Conservation (phyloP, 2,113 vertebrate genomes). For the Tupaia tana region DNA sequence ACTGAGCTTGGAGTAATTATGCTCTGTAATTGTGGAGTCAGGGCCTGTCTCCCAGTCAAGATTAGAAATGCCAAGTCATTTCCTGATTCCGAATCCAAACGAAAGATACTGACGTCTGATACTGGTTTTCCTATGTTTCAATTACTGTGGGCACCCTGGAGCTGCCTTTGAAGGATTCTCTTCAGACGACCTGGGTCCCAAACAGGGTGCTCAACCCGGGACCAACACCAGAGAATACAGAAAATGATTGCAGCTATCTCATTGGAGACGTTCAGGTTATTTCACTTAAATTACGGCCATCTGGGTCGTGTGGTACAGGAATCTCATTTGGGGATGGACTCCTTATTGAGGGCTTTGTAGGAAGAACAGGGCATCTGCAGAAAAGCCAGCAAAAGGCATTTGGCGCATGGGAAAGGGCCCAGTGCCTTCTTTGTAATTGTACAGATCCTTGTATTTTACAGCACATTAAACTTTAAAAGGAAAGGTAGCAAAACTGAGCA, state of each 20-base stretch:
- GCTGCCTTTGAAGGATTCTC: conserved; percentile 63
- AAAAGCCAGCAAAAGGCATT: conserved; percentile 15
- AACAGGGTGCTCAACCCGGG: not conserved
- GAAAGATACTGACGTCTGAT: conserved; percentile 86
- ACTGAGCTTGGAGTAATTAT: conserved; percentile 82
- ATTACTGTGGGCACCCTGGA: conserved; percentile 78
- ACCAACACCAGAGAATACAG: not conserved
- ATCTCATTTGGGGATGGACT: not conserved
- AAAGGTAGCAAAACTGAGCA: conserved; percentile 74
- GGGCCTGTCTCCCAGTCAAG: conserved; percentile 84
- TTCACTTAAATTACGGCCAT: not conserved
- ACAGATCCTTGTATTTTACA: conserved; percentile 77
- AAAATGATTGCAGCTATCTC: conserved; percentile 56
- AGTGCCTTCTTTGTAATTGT: conserved; percentile 74
- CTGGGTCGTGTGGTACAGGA: not conserved
- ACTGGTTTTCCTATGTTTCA: conserved; percentile 81
- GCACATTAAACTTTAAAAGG: conserved; percentile 80
- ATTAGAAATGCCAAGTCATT: conserved; percentile 88
- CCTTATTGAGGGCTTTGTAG: conserved; percentile 25
- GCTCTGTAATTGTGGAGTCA: conserved; percentile 74
- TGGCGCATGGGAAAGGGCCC: conserved; percentile 55
- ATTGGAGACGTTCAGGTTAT: not conserved
- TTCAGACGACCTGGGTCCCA: not conserved
- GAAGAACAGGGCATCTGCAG: not conserved
- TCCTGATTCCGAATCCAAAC: conserved; percentile 86